phyloP scores from a whole-genome alignment of 2,797 vertebrate species.

The Betta splendens region DNA sequence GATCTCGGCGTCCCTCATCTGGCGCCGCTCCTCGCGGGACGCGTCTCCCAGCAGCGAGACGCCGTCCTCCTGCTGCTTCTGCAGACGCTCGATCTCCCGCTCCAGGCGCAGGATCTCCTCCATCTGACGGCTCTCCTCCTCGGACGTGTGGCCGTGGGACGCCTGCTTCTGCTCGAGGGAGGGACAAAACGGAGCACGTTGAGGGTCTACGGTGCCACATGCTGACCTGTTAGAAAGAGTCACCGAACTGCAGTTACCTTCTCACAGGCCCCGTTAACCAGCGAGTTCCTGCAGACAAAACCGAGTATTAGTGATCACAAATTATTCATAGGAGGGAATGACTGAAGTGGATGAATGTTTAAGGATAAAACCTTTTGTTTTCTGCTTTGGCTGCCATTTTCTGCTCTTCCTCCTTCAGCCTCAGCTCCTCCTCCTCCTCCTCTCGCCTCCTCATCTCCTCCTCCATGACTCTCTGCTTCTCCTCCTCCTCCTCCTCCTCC shows the following conservation, averaged over 20 bases:
- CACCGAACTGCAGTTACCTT: slow-evolving; percentile 63
- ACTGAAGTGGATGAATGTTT: not conserved
- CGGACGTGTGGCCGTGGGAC: slow-evolving; percentile 75
- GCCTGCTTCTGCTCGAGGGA: slow-evolving; percentile 71
- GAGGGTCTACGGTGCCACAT: not conserved
- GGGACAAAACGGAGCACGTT: not conserved
- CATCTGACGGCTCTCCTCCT: slow-evolving; percentile 92
- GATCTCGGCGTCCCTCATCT: slow-evolving; percentile 88
- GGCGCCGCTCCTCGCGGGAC: slow-evolving; percentile 82
- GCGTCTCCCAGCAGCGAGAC: slow-evolving; percentile 82
- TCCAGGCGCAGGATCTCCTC: slow-evolving; percentile 92
- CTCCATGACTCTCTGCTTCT: slow-evolving; percentile 64
- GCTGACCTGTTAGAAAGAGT: too few relatives aligned
- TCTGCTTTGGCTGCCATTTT: slow-evolving; percentile 50
- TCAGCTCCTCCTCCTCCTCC: slow-evolving; percentile 53
- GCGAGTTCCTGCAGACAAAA: slow-evolving; percentile 60
- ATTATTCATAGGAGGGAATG: not conserved
- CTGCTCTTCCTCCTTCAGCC: slow-evolving; percentile 51
- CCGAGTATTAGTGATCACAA: not conserved
- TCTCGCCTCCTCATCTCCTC: slow-evolving; percentile 49
- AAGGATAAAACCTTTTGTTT: slow-evolving; percentile 62
- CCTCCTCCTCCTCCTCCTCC: slow-evolving; percentile 60
- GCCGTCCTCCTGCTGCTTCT: slow-evolving; percentile 87
- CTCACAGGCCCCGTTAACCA: slow-evolving; percentile 66
- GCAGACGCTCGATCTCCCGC: slow-evolving; percentile 90